A percentile compares a stretch with the other conserved stretches of the same genome.
Evolutionary conservation across 2,888 invertebrate species (phyloP).

Genomic region (Lasioglossum zephyrum): DNA sequence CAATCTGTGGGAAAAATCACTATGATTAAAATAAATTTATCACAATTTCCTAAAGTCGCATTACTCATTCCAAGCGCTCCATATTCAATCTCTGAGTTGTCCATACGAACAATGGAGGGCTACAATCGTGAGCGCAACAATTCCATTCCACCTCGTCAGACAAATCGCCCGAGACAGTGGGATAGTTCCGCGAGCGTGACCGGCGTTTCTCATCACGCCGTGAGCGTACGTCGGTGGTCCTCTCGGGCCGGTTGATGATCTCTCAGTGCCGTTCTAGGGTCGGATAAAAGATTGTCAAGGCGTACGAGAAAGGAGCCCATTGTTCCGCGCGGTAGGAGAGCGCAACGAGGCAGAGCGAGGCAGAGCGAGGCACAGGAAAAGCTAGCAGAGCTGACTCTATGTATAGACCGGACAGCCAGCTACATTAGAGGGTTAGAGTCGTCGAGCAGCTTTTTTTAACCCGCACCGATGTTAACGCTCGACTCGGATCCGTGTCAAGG

Average conservation of each 20-base stretch:
- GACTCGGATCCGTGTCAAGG: slow-evolving; percentile 66
- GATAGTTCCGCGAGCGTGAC: not conserved
- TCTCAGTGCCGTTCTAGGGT: slow-evolving; percentile 10
- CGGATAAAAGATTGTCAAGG: not conserved
- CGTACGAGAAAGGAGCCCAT: slow-evolving; percentile 1
- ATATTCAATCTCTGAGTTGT: not conserved
- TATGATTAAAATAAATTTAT: not conserved
- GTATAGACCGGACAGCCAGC: slow-evolving; percentile 24
- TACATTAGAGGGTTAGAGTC: slow-evolving; percentile 42
- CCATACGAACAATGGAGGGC: not conserved
- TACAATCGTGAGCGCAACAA: not conserved
- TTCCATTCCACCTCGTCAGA: not conserved
- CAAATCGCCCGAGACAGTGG: not conserved
- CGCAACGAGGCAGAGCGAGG: not conserved
- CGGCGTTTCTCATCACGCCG: not conserved
- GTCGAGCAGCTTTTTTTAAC: slow-evolving; percentile 37
- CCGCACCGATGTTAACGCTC: slow-evolving; percentile 50
- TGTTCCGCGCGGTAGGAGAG: not conserved
- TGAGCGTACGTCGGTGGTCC: not conserved
- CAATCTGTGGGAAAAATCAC: not conserved
- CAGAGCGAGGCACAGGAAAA: slow-evolving; percentile 8
- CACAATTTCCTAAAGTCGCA: not conserved
- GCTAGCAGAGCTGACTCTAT: slow-evolving; percentile 15
- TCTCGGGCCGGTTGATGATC: not conserved
- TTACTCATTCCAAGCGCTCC: not conserved